Percentiles rank a stretch among this genome's conserved stretches.
phyloP scores from a whole-genome alignment of 2,113 vertebrate species.

The Balaeniceps rex region DNA sequence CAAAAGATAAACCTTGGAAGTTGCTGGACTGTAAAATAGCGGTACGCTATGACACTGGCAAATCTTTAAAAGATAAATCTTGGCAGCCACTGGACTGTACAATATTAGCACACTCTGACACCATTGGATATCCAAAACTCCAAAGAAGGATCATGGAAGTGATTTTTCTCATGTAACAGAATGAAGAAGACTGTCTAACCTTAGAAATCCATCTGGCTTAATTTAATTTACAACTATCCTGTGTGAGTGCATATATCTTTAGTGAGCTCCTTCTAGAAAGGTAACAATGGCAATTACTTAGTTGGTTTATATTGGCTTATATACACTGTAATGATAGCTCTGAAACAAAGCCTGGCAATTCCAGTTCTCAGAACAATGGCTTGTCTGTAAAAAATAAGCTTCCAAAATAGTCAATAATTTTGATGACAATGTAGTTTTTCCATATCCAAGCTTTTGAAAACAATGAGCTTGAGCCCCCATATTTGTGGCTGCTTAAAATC shows the following conservation, averaged over 20 bases:
- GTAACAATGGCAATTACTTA: neutral
- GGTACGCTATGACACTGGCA: neutral
- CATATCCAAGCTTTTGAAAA: neutral
- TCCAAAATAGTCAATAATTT: neutral
- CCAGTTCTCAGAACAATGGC: neutral
- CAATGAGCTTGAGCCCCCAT: neutral
- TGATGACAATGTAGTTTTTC: neutral
- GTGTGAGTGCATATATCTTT: neutral
- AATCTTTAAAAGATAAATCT: conserved; percentile 35
- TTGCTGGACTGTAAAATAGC: conserved; percentile 21
- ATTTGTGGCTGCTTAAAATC: neutral
- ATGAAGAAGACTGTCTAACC: neutral
- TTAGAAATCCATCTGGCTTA: neutral
- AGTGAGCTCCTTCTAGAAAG: neutral
- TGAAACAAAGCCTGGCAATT: neutral
- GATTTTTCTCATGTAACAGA: neutral
- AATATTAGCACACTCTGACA: neutral
- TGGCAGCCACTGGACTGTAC: neutral
- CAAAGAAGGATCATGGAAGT: neutral
- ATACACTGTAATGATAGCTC: neutral
- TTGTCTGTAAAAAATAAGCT: neutral
- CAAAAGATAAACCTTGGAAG: conserved; percentile 47
- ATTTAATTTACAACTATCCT: neutral
- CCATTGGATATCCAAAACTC: neutral
- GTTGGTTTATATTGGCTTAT: neutral